A percentile compares a stretch with the other conserved stretches of the same genome.
Evolutionary conservation across 1,140 invertebrate genomes (phyloP).

Genomic region (Globodera rostochiensis): DNA sequence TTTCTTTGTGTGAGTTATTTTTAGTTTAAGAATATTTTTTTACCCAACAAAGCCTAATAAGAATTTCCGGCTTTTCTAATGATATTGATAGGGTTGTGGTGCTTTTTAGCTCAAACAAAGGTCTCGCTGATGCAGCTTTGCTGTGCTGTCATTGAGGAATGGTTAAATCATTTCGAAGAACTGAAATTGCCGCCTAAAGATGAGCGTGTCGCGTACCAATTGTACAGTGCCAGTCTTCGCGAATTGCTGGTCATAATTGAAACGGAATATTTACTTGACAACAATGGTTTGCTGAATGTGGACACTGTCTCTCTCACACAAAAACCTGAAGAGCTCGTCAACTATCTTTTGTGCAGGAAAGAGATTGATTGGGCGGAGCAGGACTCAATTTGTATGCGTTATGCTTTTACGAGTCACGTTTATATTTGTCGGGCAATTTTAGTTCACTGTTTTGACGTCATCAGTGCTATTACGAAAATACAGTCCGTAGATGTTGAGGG

Average conservation of each 20-base stretch:
- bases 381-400: slow-evolving; percentile 3
- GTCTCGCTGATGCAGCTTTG: slow-evolving; percentile 19
- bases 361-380: slow-evolving; percentile 27
- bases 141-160: slow-evolving; percentile 24
- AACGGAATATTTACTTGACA: slow-evolving; percentile 29
- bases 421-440: neutral
- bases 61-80: no score
- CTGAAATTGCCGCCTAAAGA: slow-evolving; percentile 6
- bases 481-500: slow-evolving; percentile 19
- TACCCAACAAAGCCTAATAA: neutral
- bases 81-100: neutral
- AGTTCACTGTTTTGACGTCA: slow-evolving; percentile 21
- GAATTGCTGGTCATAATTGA: slow-evolving; percentile 11
- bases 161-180: slow-evolving; percentile 2
- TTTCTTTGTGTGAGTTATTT: slow-evolving; percentile 26
- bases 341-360: slow-evolving; percentile 21
- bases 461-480: slow-evolving; percentile 25
- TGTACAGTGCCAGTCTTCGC: neutral
- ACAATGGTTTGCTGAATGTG: slow-evolving; percentile 19
- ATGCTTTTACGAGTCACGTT: neutral
- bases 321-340: slow-evolving; percentile 26
- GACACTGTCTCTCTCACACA: slow-evolving; percentile 26
- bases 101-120: slow-evolving; percentile 20
- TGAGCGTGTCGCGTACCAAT: neutral
- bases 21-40: neutral